Conservation (phyloP, 2,797 vertebrate genomes). For the Sebastes jordani region DNA sequence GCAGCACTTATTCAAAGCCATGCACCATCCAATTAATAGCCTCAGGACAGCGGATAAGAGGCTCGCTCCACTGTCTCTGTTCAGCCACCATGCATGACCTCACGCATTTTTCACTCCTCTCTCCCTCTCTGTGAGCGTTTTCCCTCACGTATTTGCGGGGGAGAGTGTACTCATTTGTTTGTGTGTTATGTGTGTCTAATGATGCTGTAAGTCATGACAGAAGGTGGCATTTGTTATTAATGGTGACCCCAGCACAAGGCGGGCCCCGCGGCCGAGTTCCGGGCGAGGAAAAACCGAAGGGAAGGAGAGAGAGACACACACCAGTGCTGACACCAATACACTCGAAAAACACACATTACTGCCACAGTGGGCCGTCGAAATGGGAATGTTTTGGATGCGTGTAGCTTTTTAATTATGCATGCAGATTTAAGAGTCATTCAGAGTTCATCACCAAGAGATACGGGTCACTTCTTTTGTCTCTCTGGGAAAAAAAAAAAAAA, state of each 20-base stretch:
- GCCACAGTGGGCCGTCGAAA: slow-evolving; percentile 23
- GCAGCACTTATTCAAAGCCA: slow-evolving; percentile 27
- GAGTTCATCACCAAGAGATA: slow-evolving; percentile 56
- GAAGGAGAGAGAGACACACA: slow-evolving; percentile 9
- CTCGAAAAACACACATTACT: background rate
- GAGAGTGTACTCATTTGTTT: slow-evolving; percentile 26
- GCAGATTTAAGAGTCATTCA: slow-evolving; percentile 64
- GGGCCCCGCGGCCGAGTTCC: slow-evolving; percentile 54
- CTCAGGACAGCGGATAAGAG: slow-evolving; percentile 7
- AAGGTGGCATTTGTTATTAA: slow-evolving; percentile 85
- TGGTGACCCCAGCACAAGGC: slow-evolving; percentile 70
- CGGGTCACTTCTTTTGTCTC: slow-evolving; percentile 29
- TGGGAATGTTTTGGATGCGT: slow-evolving; percentile 55
- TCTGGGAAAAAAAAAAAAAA: slow-evolving; percentile 26
- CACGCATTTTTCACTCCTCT: slow-evolving; percentile 24
- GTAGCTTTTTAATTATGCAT: slow-evolving; percentile 60
- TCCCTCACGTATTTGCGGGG: background rate
- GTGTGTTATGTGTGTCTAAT: slow-evolving; percentile 41
- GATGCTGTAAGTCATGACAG: slow-evolving; percentile 75
- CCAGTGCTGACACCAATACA: slow-evolving; percentile 34
- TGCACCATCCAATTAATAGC: slow-evolving; percentile 21
- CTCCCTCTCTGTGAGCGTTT: slow-evolving; percentile 10
- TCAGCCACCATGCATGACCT: slow-evolving; percentile 27
- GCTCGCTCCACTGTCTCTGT: slow-evolving; percentile 1
- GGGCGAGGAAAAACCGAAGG: slow-evolving; percentile 61